Conservation (phyloP, 1,140 invertebrate species). For the Bombus difficillimus region DNA sequence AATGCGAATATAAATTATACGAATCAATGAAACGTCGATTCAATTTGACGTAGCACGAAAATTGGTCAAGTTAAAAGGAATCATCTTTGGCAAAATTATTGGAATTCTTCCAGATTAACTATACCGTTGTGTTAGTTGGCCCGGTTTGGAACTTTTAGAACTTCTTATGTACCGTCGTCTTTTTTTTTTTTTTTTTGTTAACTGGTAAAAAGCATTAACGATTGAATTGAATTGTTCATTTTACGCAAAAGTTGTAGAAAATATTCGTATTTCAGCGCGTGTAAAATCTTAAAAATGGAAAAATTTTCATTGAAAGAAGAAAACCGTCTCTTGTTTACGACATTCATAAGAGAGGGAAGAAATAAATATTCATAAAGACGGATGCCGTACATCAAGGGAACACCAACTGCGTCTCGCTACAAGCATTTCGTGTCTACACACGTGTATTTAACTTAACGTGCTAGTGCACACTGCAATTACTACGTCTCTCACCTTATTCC, state of each 20-base stretch:
- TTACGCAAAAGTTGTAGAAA: background rate
- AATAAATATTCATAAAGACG: constrained; percentile 64
- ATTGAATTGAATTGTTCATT: background rate
- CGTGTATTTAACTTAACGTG: constrained; percentile 63
- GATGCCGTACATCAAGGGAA: constrained; percentile 25
- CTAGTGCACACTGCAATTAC: constrained; percentile 37
- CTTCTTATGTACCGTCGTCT: background rate
- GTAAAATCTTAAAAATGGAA: background rate
- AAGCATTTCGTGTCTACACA: constrained; percentile 42
- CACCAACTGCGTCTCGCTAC: constrained; percentile 47
- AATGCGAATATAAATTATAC: background rate
- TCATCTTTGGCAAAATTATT: constrained; percentile 42
- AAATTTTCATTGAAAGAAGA: background rate
- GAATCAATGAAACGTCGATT: constrained; percentile 33
- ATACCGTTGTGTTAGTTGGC: constrained; percentile 2
- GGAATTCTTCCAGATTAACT: constrained; percentile 46
- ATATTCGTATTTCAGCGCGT: background rate
- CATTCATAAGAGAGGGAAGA: constrained; percentile 39
- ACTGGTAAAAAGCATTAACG: background rate
- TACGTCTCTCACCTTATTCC: constrained; percentile 14
- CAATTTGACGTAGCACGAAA: background rate
- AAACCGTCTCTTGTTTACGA: constrained; percentile 41
- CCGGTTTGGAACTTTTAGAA: background rate
- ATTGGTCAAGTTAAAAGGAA: constrained; percentile 25
- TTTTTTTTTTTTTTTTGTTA: background rate